Evolutionary conservation across 2,888 invertebrate species (phyloP), one percentile per base, ranked within the genome.

Genomic region (Oligia fasciuncula): DNA sequence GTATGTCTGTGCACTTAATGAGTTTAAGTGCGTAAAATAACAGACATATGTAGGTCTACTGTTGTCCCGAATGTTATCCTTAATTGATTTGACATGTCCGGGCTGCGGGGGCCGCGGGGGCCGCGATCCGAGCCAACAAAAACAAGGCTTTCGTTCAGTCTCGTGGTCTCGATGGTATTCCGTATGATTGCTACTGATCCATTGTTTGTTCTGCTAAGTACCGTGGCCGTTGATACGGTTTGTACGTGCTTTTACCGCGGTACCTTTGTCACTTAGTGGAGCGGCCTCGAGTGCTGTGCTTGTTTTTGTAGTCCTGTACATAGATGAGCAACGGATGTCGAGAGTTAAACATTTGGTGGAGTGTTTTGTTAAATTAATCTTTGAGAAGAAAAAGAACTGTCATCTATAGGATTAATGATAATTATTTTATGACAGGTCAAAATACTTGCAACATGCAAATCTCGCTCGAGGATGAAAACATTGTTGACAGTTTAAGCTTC

Each of bases 81-180:
- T 95, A 95, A 95, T 95, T 95, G 95, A 94, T 94, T 94, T 94
- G 94, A 93, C 95, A 91, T 95, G 95, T 95, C 90, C 91, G 82
- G 87, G 89, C 90, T 85, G 90, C 87, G 89, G 89, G 91, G 90
- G 89, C 90, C 86, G 90, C 87, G 89, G 89, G 91, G 90, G 89
- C 89, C 88, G 91, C 90, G 92, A 91, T 90, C 85, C 81, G 89
- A 84, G 92, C 91, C 90, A 92, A 94, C 93, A 93, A 95, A 94
- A 95, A 94, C 93, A 94, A 83, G 85, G 77, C 72, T 81, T 81
- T 80, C 81, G 80, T 81, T 63, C 57, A 63, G 43, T 63, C 89
- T 87, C 79, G 82, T 23, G 43, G 68, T 72, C 89, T 88, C 77
- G 80, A 89, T 90, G 90, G 89, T 90, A 93, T 92, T 92, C 89